Evolutionary conservation across 2,888 invertebrate species (phyloP), one percentile per base, ranked within the genome.

Genomic region (Anthoptus insignis): DNA sequence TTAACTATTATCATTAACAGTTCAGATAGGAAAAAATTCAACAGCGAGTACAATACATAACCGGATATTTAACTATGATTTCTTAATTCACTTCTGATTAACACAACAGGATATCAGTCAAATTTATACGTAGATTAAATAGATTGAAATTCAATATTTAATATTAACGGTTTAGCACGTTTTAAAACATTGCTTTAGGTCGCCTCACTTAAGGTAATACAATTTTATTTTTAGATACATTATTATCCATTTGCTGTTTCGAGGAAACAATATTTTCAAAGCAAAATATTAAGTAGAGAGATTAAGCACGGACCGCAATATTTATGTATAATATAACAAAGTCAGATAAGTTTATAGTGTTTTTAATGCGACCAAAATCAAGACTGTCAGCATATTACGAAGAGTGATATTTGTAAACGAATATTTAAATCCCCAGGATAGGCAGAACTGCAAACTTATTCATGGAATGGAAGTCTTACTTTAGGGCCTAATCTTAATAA

Each of bases 231-330:
- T n/a, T n/a, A n/a, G n/a, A n/a, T n/a, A n/a, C n/a, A n/a, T n/a
- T n/a, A n/a, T n/a, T n/a, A n/a, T n/a, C n/a, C n/a, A n/a, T n/a
- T n/a, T n/a, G n/a, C n/a, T n/a, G n/a, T n/a, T n/a, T n/a, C 37
- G n/a, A 22, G 22, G 13, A 13, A 22, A 50, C 14, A 29, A 14
- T 29, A 5, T 29, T 37, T 52, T 39, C 2, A 21, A 52, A 19
- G 52, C 52, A 52, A 50, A 37, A 22, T 47, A 47, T 59, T 49
- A 50, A 59, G 59, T 60, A 60, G 59, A 60, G 29, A 52, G n/a
- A 59, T 27, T 52, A 60, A 60, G 59, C 59, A 60, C 59, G 42
- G 42, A 27, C 59, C 52, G 59, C 59, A 42, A 27, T 37, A 52
- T 14, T 14, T 14, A 42, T n/a, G n/a, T n/a, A 34, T 49, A 29